Percentiles rank a stretch among this genome's conserved stretches.
phyloP scores from a whole-genome alignment of 2,113 vertebrate genomes.

The Chelonoidis abingdonii region DNA sequence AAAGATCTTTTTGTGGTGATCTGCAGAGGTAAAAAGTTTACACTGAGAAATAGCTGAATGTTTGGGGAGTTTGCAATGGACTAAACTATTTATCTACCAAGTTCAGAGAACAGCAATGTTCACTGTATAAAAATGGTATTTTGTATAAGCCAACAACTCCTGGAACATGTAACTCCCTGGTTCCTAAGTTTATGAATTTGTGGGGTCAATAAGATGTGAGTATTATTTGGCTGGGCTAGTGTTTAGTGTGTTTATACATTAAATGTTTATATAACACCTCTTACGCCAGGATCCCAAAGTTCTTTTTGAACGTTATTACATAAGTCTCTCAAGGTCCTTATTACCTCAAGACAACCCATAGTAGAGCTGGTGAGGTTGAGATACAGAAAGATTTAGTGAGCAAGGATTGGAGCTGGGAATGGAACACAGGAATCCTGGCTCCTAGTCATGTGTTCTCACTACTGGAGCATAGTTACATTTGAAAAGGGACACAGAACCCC shows the following conservation, averaged over 20 bases:
- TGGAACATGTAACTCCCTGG: not conserved
- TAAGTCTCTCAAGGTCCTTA: constrained; percentile 18
- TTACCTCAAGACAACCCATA: not conserved
- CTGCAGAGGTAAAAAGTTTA: constrained; percentile 41
- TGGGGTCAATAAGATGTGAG: constrained; percentile 16
- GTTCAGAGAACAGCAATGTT: constrained; percentile 9
- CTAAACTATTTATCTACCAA: not conserved
- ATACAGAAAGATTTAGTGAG: constrained; percentile 43
- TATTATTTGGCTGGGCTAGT: not conserved
- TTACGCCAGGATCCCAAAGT: constrained; percentile 27
- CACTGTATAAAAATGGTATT: constrained; percentile 42
- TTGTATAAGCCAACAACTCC: constrained; percentile 39
- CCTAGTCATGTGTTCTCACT: not conserved
- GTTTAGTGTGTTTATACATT: not conserved
- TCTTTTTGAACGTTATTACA: not conserved
- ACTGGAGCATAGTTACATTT: fast-evolving
- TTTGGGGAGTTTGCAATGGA: not conserved
- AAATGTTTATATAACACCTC: constrained; percentile 11
- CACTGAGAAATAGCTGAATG: constrained; percentile 15
- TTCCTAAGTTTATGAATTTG: constrained; percentile 23
- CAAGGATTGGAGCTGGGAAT: not conserved
- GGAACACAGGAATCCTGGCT: fast-evolving
- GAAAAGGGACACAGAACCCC: not conserved
- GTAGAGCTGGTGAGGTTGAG: constrained; percentile 21
- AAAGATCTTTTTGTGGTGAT: not conserved